A percentile compares a stretch with the other conserved stretches of the same genome.
Evolutionary conservation across 2,888 invertebrate genomes (phyloP).

Genomic region (Clistopyga incitator): DNA sequence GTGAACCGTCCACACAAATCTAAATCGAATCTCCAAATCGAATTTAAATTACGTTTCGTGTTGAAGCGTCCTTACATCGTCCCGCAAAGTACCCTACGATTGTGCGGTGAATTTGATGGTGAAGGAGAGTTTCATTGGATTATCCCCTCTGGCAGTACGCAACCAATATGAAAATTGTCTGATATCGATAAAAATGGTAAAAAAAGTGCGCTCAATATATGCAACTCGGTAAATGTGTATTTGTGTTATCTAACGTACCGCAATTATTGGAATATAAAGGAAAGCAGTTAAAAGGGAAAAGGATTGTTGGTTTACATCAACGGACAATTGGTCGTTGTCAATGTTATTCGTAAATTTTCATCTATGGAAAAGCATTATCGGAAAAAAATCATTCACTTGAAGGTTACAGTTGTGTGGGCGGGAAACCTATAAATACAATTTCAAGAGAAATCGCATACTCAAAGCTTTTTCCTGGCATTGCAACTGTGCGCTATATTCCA

Average conservation of each 20-base stretch:
- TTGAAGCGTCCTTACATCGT: constrained; percentile 36
- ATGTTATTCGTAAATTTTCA: constrained; percentile 6
- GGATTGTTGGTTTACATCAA: neutral
- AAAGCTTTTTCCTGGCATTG: neutral
- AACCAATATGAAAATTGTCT: constrained; percentile 46
- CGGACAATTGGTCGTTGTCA: neutral
- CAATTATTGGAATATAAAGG: constrained; percentile 4
- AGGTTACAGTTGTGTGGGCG: neutral
- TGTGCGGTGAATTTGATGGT: constrained; percentile 44
- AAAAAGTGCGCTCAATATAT: constrained; percentile 7
- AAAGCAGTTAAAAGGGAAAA: neutral
- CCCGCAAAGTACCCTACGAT: constrained; percentile 35
- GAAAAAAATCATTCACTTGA: constrained; percentile 26
- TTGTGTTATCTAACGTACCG: neutral
- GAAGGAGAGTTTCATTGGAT: constrained; percentile 49
- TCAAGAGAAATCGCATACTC: constrained; percentile 4
- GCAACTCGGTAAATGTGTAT: constrained; percentile 37
- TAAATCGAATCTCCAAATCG: constrained; percentile 67
- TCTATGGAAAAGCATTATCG: constrained; percentile 8
- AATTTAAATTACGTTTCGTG: constrained; percentile 64
- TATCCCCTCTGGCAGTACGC: constrained; percentile 22
- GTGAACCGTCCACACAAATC: constrained; percentile 52
- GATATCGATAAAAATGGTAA: constrained; percentile 39
- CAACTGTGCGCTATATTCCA: neutral
- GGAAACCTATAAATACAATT: neutral